Evolutionary conservation across 2,113 vertebrate species (phyloP).

Genomic region (Herpailurus yagouaroundi): DNA sequence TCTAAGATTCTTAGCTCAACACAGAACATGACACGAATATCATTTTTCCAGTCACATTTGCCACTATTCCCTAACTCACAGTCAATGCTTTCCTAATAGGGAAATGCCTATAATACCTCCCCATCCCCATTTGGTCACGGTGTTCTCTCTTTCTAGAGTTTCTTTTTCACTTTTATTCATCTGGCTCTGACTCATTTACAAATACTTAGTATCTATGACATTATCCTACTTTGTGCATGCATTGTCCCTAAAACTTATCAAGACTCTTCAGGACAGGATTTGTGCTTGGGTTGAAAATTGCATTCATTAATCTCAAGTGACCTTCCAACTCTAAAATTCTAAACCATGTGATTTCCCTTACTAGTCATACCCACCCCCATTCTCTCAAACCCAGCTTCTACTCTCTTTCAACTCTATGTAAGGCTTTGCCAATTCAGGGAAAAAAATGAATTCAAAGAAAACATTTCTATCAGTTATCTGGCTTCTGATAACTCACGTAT

Average conservation of each 20-base stretch:
- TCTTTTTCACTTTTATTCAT: not conserved
- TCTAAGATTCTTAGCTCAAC: not conserved
- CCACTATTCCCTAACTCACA: not conserved
- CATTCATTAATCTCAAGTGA: not conserved
- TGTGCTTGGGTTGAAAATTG: not conserved
- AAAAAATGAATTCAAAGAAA: constrained; percentile 21
- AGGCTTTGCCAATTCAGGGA: constrained; percentile 8
- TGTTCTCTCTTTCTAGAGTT: not conserved
- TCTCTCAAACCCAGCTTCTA: not conserved
- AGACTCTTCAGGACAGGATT: not conserved
- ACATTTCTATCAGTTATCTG: constrained; percentile 44
- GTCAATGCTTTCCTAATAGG: not conserved
- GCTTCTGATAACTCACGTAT: not conserved
- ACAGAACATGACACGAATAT: not conserved
- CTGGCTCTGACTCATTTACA: not conserved
- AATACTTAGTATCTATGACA: not conserved
- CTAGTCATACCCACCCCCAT: not conserved
- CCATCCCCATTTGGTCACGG: not conserved
- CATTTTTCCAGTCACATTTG: not conserved
- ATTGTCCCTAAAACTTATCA: not conserved
- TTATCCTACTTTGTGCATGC: not conserved
- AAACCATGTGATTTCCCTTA: not conserved
- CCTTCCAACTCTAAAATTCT: not conserved
- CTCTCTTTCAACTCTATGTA: not conserved
- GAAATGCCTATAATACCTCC: not conserved